phyloP scores from a whole-genome alignment of 2,797 vertebrate species.

The Danio albolineatus region DNA sequence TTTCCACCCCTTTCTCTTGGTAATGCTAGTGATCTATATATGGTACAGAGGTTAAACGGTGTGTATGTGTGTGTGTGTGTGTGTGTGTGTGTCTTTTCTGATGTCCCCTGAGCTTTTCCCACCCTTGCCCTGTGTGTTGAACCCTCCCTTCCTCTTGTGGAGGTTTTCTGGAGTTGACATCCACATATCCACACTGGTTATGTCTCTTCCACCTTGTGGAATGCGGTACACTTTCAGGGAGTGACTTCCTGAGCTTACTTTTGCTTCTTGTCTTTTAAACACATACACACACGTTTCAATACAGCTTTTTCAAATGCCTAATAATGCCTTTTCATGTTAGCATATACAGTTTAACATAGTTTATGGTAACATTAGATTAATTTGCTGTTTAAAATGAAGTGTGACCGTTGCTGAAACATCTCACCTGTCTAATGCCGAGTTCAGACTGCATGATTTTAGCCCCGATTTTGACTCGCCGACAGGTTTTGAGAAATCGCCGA shows the following conservation, averaged over 20 bases:
- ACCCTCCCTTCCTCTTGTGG: conserved; percentile 63
- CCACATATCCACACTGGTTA: conserved; percentile 10
- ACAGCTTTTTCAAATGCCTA: neutral
- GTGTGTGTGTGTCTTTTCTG: conserved; percentile 5
- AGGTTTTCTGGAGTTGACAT: conserved; percentile 33
- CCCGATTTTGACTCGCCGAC: too few species aligned
- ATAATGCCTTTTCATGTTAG: too few species aligned
- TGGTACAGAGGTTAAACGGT: conserved; percentile 9
- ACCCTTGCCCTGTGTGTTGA: conserved; percentile 51
- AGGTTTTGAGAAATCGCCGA: too few species aligned
- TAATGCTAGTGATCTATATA: neutral
- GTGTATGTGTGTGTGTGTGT: too few species aligned
- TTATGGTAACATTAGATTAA: too few species aligned
- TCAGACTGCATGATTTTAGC: too few species aligned
- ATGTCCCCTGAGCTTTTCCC: conserved; percentile 18
- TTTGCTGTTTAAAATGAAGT: too few species aligned
- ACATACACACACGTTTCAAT: neutral
- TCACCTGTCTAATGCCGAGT: too few species aligned
- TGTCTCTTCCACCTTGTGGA: conserved; percentile 43
- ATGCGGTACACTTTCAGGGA: conserved; percentile 40
- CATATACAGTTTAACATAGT: too few species aligned
- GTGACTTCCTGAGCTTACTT: conserved; percentile 27
- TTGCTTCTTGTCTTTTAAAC: conserved; percentile 3
- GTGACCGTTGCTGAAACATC: too few species aligned
- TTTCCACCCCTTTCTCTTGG: neutral